Evolutionary conservation across 2,797 vertebrate species (phyloP), one percentile per base, ranked within the genome.

Genomic region (Enteromius radiatus): DNA sequence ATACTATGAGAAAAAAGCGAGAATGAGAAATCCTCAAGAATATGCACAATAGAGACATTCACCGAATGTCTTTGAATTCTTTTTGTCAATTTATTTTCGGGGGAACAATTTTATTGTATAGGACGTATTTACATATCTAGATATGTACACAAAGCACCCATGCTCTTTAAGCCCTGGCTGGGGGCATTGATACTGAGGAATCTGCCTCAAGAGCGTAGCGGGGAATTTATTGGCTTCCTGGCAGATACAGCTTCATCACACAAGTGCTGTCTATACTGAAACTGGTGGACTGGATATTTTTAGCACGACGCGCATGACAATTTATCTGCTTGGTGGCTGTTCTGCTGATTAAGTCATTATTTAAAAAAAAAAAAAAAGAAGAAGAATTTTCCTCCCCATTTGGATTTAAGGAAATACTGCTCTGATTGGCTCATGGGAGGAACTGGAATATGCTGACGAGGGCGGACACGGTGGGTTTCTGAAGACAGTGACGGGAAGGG

Each of bases 261-360:
- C 95, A 96, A 97, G 96, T 96, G 95, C 96, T 97, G 96, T 96
- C 96, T 95, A 96, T 95, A 95, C 94, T 87, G 88, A 95, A 96
- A 94, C 95, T 95, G 94, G 94, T 94, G 94, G 94, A 96, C 96
- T 96, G 97, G 96, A 96, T 97, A 96, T 97, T 98, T 97, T 98
- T 98, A 98, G 97, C 98, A 99, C 97, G 98, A 98, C 92, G 96
- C 97, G 98, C 98, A 99, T 99, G 98, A 98, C 97, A 97, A 98
- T 98, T 98, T 98, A 97, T 97, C 97, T 98, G 97, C 97, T 98
- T 98, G 96, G 97, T 99, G 97, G 97, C 97, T 98, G 96, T 97
- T 96, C 97, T 98, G 96, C 97, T 98, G 96, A 99, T 97, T 97
- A 97, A 96, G 96, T 96, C 95, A 96, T 97, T 96, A 97, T 97